Evolutionary conservation across 2,888 invertebrate genomes (phyloP), one percentile per base, ranked within the genome.

Genomic region (Celastrina argiolus): DNA sequence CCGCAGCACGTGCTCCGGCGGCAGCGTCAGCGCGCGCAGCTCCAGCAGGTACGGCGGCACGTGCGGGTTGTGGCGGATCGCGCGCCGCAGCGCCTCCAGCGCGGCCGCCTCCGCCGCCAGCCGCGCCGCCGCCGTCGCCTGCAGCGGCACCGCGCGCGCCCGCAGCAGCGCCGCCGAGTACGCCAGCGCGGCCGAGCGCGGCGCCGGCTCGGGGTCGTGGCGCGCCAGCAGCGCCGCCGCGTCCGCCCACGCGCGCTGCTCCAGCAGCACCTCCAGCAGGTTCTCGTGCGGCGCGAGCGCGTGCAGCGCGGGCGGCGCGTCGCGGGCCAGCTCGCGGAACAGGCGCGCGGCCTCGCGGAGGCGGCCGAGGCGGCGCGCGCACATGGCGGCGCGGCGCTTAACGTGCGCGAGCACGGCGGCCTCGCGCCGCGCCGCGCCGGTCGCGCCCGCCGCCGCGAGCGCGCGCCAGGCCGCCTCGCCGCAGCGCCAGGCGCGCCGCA

Each of bases 21-120:
- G 99, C 79, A 99, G 92, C 73, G 98, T 97, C 64, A 99, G 92
- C 65, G 98, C 95, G 80, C 98, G 98, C 93, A 97, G 96, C 92
- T 99, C 99, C 79, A 98, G 88, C 75, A 99, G 92, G 92, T 98
- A 98, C 92, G 98, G 98, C 66, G 98, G 98, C 79, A 98, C 99
- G 91, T 98, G 98, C 68, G 99, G 98, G 93, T 99, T 99, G 88
- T 97, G 99, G 85, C 98, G 98, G 61, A 99, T 97, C 10, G 99
- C 99, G 67, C 67, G 63, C 34, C 67, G 71, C 66, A 69, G 28
- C 39, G 74, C 76, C 87, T 98, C 97, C 0, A 98, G 96, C 36
- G 59, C 59, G 1, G 98, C 98, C 74, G 95, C 95, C 94, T 96
- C 95, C 85, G 98, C 98, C 16, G 97, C 95, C 96, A 67, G 97